A percentile compares a stretch with the other conserved stretches of the same genome.
Conservation (phyloP, 2,113 vertebrate genomes). For the Hirundichthys speculiger region DNA sequence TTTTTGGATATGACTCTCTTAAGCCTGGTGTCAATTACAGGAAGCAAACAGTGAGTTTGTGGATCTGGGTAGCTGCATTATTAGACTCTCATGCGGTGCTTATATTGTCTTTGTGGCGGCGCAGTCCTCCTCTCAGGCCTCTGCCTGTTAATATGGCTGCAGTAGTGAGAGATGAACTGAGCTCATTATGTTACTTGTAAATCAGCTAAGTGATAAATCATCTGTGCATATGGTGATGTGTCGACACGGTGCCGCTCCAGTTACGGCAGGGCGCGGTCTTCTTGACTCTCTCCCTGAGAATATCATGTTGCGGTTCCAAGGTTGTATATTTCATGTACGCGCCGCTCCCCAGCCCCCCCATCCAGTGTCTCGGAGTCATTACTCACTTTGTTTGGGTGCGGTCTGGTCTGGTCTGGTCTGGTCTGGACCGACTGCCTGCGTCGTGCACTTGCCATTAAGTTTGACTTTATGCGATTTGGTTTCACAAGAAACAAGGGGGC, state of each 20-base stretch:
- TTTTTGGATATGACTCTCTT: no score
- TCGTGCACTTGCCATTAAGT: constrained; percentile 35
- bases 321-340: constrained; percentile 25
- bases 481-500: constrained; percentile 6
- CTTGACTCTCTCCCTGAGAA: constrained; percentile 23
- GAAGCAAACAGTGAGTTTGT: constrained; percentile 24
- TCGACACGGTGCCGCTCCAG: background rate
- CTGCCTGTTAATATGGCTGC: constrained; percentile 5
- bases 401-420: constrained; percentile 29
- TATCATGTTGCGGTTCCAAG: constrained; percentile 46
- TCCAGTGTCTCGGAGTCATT: constrained; percentile 12
- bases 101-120: constrained; percentile 11
- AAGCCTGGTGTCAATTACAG: background rate
- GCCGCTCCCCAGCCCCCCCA: constrained; percentile 2
- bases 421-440: constrained; percentile 3
- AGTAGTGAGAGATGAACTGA: constrained; percentile 19
- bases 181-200: constrained; percentile 8
- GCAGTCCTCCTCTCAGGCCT: constrained; percentile 4
- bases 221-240: background rate
- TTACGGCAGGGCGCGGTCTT: constrained; percentile 44
- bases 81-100: constrained; percentile 2
- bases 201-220: constrained; percentile 33
- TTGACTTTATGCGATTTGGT: constrained; percentile 43
- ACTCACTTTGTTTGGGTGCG: constrained; percentile 53
- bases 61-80: constrained; percentile 3